Evolutionary conservation across 37 sponge, comb jelly and placozoan species (phyloP), one percentile per base, ranked within the genome.

Genomic region (Chondrosia reniformis): DNA sequence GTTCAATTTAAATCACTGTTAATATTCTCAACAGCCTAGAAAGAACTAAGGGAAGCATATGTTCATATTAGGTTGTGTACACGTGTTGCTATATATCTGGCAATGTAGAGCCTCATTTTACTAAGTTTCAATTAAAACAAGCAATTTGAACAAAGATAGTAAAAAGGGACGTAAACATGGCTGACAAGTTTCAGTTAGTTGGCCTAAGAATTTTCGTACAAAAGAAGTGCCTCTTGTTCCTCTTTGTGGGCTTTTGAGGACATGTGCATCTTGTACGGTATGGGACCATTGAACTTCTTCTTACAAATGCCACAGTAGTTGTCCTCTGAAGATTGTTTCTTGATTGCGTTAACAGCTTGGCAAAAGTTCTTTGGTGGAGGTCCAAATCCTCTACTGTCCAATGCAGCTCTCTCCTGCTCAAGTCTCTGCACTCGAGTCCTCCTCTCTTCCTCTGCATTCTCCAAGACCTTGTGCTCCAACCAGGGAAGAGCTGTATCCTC

Each of bases 221-320:
- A n/a, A n/a, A n/a, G n/a, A n/a, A n/a, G n/a, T n/a, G n/a, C 39
- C 24, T 77, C 91, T 28, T 84, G 43, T 46, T 86, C 87, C 57
- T 91, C 91, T 45, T 42, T 86, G 61, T 91, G 91, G 1, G 77
- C 87, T 32, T 83, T 82, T 39, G 87, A 85, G 1, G 55, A 59
- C 84, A 91, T 76, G 64, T 91, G 91, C 7, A 83, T 81, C 40
- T 75, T 75, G 80, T 80, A 91, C 10, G 91, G 91, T 42, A 81
- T 86, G 34, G 87, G 87, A 0, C 91, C 91, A 56, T 91, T 91
- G 43, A 91, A 74, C 25, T 45, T 12, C 74, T 86, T 91, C 7
- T 83, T 61, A 45, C 91, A 91, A 32, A 91, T 72, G 27, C 86
- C 84, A 69, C 91, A 91, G 84, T 78, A 77, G 57, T 80, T 80